Evolutionary conservation across 2,113 vertebrate genomes (phyloP), one percentile per base, ranked within the genome.

Genomic region (Leptodactylus fuscus): DNA sequence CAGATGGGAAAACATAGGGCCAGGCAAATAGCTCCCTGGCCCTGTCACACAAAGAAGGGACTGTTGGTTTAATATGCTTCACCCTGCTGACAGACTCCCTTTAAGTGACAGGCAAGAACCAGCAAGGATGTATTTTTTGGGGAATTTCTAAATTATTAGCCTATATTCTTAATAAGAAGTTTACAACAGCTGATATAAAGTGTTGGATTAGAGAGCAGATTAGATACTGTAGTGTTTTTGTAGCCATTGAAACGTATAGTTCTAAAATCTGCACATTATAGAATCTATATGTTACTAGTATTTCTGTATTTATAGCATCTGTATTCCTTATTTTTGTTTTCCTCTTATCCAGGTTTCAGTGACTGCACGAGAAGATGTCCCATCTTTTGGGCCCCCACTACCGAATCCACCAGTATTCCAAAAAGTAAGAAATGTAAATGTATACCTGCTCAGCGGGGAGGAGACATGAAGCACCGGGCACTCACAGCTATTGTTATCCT

Each of bases 361-460:
- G 88, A 98, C 97, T 0, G 98, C 98, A 0, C 91, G 98, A 85
- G 97, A 99, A 88, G 97, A 97, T 0, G 97, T 99, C 0, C 97
- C 97, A 0, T 89, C 91, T 2, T 99, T 99, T 0, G 96, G 97
- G 0, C 98, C 98, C 0, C 93, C 95, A 0, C 94, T 99, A 82
- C 97, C 97, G 0, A 95, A 91, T 80, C 97, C 98, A 0, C 92
- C 97, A 0, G 87, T 98, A 29, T 98, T 99, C 88, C 95, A 94
- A 88, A 98, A 97, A 93, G 98, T 98, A 89, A 91, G 6, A 11
- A 12, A 36, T 0, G 0, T 29, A 38, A 78, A 78, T 78, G 15
- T 36, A 12, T 53, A 12, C 49, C 11, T 55, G 32, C 49, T 53
- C 9, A 36, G 48, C 20, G 1, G n/a, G n/a, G n/a, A 27, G 75